Percentiles rank a stretch among this genome's conserved stretches.
phyloP scores from a whole-genome alignment of 2,113 vertebrate genomes.

The Camelus bactrianus region DNA sequence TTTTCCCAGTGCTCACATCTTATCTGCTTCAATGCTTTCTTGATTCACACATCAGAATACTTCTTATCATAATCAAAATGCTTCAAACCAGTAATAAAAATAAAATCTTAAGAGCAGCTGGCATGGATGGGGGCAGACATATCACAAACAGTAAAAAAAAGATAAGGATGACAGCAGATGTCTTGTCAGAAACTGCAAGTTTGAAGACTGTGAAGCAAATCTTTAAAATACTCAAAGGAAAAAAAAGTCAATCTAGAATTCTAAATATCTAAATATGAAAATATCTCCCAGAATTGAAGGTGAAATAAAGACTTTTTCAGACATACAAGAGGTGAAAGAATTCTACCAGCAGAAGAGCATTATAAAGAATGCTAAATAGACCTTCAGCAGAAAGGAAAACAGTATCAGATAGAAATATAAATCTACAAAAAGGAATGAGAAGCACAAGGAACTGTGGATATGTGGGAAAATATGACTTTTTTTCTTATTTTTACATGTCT shows the following conservation, averaged over 20 bases:
- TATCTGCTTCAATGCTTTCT: neutral
- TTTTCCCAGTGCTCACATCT: neutral
- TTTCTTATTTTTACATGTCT: neutral
- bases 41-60: neutral
- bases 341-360: neutral
- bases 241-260: neutral
- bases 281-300: neutral
- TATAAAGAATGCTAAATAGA: neutral
- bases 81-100: conserved; percentile 27
- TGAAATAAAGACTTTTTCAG: neutral
- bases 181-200: neutral
- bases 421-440: neutral
- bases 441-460: neutral
- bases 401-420: neutral
- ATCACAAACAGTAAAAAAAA: neutral
- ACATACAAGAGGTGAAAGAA: neutral
- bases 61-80: conserved; percentile 27
- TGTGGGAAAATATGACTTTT: neutral
- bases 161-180: conserved; percentile 1
- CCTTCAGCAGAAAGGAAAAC: neutral
- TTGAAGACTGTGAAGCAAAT: neutral
- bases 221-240: neutral
- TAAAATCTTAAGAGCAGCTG: neutral
- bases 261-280: neutral
- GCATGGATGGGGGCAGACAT: neutral